Percentiles rank a stretch among this genome's conserved stretches.
phyloP scores from a whole-genome alignment of 2,113 vertebrate genomes.

The Pitta sordida region DNA sequence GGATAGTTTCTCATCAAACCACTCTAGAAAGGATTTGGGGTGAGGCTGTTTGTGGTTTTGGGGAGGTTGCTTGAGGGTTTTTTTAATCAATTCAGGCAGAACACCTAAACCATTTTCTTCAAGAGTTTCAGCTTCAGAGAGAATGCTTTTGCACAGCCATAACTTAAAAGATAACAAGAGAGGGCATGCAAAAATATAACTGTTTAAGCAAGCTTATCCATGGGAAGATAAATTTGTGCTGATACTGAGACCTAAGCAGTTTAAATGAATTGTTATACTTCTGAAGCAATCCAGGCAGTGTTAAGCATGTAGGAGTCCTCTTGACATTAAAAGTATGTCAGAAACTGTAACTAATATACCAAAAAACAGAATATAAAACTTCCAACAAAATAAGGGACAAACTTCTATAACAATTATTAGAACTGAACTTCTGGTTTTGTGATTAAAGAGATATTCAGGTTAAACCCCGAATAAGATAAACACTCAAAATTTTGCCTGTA shows the following conservation, averaged over 20 bases:
- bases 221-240: background rate
- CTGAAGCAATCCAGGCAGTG: background rate
- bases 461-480: background rate
- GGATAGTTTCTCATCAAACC: background rate
- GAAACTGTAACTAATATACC: background rate
- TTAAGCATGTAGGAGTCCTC: background rate
- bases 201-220: background rate
- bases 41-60: background rate
- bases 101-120: background rate
- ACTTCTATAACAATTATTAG: background rate
- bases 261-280: background rate
- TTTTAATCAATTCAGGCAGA: background rate
- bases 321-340: background rate
- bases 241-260: background rate
- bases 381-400: background rate
- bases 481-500: background rate
- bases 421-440: background rate
- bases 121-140: background rate
- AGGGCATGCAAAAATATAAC: background rate
- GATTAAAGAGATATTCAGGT: background rate
- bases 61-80: background rate
- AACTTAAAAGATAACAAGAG: background rate
- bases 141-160: background rate
- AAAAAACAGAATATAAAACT: background rate
- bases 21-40: background rate